Evolutionary conservation across 2,113 vertebrate species (phyloP).

Genomic region (Campylorhamphus procurvoides): DNA sequence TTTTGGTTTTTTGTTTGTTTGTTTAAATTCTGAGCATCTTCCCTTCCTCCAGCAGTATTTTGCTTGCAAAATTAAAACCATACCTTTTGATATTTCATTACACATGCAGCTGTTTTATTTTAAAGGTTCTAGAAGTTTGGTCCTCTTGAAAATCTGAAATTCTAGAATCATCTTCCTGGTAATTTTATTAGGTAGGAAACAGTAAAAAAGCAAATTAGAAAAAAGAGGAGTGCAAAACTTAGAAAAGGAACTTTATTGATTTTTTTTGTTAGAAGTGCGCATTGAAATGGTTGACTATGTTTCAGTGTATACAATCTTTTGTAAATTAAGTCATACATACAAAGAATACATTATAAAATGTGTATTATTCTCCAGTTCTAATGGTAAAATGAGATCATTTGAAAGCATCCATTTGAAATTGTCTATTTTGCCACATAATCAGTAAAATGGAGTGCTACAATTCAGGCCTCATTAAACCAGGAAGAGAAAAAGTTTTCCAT

Average conservation of each 20-base stretch:
- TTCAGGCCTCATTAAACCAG: constrained; percentile 5
- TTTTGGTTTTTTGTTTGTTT: too few species aligned
- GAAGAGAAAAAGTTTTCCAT: neutral
- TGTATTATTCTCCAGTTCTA: neutral
- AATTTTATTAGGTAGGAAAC: neutral
- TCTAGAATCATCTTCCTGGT: neutral
- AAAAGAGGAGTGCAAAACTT: neutral
- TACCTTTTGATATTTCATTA: neutral
- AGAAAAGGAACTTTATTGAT: neutral
- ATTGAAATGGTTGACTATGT: neutral
- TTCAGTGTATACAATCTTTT: neutral
- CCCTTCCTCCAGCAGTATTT: neutral
- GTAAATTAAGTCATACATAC: neutral
- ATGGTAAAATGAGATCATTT: neutral
- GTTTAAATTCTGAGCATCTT: neutral
- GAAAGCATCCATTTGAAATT: constrained; percentile 6
- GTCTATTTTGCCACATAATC: neutral
- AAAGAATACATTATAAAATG: neutral
- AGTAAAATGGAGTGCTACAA: neutral
- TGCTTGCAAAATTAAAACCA: neutral
- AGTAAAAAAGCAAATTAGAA: neutral
- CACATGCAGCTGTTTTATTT: neutral
- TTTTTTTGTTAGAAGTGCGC: neutral
- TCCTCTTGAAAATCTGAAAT: neutral
- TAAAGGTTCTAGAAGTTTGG: neutral